Conservation (phyloP, 2,888 invertebrate species). For the Epistrophe eligans region DNA sequence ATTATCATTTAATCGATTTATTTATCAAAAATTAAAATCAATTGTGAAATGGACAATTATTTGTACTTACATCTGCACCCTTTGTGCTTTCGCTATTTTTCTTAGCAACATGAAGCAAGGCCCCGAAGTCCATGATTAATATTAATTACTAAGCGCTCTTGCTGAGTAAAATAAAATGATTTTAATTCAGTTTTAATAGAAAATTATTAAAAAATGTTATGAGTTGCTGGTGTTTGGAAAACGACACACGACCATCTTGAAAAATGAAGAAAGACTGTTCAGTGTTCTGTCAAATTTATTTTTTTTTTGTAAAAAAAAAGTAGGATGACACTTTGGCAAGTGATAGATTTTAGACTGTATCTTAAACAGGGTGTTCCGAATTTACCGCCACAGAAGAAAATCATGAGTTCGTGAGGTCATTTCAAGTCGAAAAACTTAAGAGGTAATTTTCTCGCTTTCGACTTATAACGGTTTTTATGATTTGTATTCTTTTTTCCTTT, state of each 20-base stretch:
- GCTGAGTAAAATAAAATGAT: background rate
- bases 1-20: conserved; percentile 1
- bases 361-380: too few relatives aligned
- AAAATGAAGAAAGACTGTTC: conserved; percentile 70
- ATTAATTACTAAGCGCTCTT: background rate
- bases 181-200: conserved; percentile 58
- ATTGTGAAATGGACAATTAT: conserved; percentile 25
- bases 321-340: conserved; percentile 40
- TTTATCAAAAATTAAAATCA: conserved; percentile 2
- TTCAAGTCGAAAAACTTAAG: too few relatives aligned
- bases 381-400: too few relatives aligned
- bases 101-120: conserved; percentile 86
- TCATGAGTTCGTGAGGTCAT: too few relatives aligned
- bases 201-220: conserved; percentile 68
- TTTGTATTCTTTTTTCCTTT: too few relatives aligned
- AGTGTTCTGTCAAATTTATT: conserved; percentile 39
- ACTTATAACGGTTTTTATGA: too few relatives aligned
- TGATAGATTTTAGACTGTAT: too few relatives aligned
- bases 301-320: conserved; percentile 25
- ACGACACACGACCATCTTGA: conserved; percentile 69
- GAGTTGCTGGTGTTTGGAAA: background rate
- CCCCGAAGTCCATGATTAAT: conserved; percentile 86
- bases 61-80: conserved; percentile 80
- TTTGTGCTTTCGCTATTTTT: conserved; percentile 85
- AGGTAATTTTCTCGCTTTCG: too few relatives aligned